phyloP scores from a whole-genome alignment of 2,797 vertebrate genomes.

The Sebastes variabilis region DNA sequence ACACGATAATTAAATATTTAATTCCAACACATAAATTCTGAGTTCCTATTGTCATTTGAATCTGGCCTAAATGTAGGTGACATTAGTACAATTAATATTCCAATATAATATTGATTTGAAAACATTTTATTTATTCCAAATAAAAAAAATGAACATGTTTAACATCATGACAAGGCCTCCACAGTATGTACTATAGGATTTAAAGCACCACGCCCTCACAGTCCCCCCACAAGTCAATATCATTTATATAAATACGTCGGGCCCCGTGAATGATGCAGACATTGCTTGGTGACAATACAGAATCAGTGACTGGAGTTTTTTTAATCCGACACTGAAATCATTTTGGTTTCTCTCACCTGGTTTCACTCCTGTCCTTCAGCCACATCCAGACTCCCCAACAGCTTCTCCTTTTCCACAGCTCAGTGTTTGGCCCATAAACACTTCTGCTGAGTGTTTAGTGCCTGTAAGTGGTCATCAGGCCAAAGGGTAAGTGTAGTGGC shows the following conservation, averaged over 20 bases:
- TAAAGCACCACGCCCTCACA: too few species aligned
- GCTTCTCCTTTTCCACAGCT: neutral
- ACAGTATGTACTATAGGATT: too few species aligned
- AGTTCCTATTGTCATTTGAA: neutral
- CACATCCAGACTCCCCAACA: neutral
- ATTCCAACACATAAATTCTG: neutral
- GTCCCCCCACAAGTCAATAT: too few species aligned
- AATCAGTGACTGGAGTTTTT: too few species aligned
- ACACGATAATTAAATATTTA: neutral
- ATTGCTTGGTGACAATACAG: too few species aligned
- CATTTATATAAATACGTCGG: too few species aligned
- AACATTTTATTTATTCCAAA: neutral
- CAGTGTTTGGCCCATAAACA: slow-evolving; percentile 4
- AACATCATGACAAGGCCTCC: neutral
- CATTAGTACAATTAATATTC: neutral
- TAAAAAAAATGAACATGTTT: neutral
- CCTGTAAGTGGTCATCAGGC: slow-evolving; percentile 13
- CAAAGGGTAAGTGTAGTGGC: slow-evolving; percentile 14
- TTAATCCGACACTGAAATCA: neutral
- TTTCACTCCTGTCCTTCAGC: neutral
- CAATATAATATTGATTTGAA: neutral
- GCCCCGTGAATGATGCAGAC: too few species aligned
- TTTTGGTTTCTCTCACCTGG: neutral
- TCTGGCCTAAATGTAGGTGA: neutral
- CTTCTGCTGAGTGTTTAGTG: slow-evolving; percentile 10